phyloP scores from a whole-genome alignment of 2,888 invertebrate species.

The Gymnosoma rotundatum region DNA sequence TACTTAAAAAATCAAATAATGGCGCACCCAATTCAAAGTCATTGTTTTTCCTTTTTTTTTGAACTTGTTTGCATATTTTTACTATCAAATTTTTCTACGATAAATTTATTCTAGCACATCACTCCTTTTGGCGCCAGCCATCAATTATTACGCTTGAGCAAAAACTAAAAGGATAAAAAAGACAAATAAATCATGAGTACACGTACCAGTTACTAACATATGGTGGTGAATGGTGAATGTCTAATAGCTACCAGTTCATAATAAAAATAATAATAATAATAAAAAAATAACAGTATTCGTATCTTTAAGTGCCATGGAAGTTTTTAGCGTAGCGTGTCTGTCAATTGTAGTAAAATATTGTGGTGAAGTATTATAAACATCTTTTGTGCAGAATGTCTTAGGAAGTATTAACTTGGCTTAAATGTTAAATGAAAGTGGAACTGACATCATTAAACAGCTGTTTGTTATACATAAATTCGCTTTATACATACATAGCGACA shows the following conservation, averaged over 20 bases:
- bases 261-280: neutral
- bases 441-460: constrained; percentile 39
- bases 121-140: constrained; percentile 59
- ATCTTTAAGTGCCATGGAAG: too few species aligned
- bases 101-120: constrained; percentile 55
- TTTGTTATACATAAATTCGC: neutral
- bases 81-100: constrained; percentile 58
- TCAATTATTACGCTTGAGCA: constrained; percentile 53
- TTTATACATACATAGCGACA: too few species aligned
- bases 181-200: neutral
- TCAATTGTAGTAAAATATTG: too few species aligned
- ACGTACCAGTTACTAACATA: constrained; percentile 15
- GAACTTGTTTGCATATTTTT: constrained; percentile 2
- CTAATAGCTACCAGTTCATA: neutral
- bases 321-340: too few species aligned
- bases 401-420: constrained; percentile 36
- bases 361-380: too few species aligned
- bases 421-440: constrained; percentile 20
- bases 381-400: constrained; percentile 2
- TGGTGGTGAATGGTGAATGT: constrained; percentile 9
- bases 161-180: constrained; percentile 36
- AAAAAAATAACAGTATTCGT: neutral
- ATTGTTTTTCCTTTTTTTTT: neutral
- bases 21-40: neutral
- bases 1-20: too few species aligned